Conservation (phyloP, 1,140 invertebrate genomes). For the Mactra quadrangularis region DNA sequence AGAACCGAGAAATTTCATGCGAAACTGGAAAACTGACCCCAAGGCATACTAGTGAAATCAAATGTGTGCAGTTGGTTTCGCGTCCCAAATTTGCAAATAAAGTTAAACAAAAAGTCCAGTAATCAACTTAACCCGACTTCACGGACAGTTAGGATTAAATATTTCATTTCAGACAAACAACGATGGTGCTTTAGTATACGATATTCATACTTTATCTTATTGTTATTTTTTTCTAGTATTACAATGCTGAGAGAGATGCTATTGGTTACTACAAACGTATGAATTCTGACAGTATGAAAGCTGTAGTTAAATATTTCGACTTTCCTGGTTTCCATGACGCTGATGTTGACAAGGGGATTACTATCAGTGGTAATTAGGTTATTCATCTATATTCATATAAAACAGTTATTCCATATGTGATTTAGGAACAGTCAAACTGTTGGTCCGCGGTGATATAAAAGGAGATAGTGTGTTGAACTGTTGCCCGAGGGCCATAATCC, state of each 20-base stretch:
- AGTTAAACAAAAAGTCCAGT: background rate
- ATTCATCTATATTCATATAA: too few relatives aligned
- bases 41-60: too few relatives aligned
- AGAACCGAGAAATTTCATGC: too few relatives aligned
- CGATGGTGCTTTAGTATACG: too few relatives aligned
- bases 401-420: too few relatives aligned
- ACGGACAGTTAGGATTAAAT: too few relatives aligned
- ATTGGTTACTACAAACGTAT: conserved; percentile 30
- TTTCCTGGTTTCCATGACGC: conserved; percentile 24
- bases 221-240: conserved; percentile 17
- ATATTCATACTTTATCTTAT: too few relatives aligned
- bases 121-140: background rate
- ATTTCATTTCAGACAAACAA: too few relatives aligned
- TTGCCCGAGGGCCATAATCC: too few relatives aligned
- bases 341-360: background rate
- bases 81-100: background rate
- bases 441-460: background rate
- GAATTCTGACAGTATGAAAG: conserved; percentile 2
- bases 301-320: conserved; percentile 32
- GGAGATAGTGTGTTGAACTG: too few relatives aligned
- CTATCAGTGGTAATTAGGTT: background rate
- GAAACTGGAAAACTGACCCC: too few relatives aligned
- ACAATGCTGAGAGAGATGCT: conserved; percentile 34
- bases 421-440: too few relatives aligned
- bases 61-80: background rate